These are phyloP conservation scores for Phymastichus coffea DNA, from an alignment of 1,140 invertebrate genomes.

Conservation along the genomic window DNA sequence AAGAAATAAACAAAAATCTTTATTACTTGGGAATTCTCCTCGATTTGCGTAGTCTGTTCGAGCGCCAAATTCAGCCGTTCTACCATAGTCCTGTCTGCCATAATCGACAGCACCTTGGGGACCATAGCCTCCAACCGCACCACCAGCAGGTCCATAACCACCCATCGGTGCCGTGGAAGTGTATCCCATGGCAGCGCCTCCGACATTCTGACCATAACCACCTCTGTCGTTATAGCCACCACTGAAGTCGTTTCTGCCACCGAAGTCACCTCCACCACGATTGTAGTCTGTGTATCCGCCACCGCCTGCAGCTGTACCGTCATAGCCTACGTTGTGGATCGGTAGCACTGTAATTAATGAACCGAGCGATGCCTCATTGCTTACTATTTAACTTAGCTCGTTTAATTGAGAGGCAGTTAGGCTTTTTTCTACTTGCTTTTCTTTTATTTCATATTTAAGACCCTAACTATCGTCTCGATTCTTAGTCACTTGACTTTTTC, in stretches of 20 bases:
- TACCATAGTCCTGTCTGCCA: conserved; percentile 49
- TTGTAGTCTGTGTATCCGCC: conserved; percentile 53
- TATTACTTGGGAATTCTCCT: conserved; percentile 32
- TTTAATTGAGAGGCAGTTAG: conserved; percentile 17
- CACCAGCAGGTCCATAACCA: conserved; percentile 48
- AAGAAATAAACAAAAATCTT: not conserved
- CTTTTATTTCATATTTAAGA: conserved; percentile 20
- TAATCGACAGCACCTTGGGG: conserved; percentile 50
- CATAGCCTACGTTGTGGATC: conserved; percentile 49
- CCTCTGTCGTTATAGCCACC: conserved; percentile 51
- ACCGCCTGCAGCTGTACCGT: conserved; percentile 48
- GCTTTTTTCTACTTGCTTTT: too few species aligned
- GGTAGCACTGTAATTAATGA: conserved; percentile 41
- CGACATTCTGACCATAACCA: conserved; percentile 49
- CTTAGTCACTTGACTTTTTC: too few species aligned
- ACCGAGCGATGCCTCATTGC: conserved; percentile 12
- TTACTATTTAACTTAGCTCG: conserved; percentile 22
- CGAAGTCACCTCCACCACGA: conserved; percentile 50
- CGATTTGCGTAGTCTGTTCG: conserved; percentile 49
- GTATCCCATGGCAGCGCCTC: conserved; percentile 51
- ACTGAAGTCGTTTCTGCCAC: conserved; percentile 46
- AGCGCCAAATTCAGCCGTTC: conserved; percentile 47
- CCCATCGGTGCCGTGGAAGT: conserved; percentile 50
- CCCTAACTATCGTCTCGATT: conserved; percentile 24
- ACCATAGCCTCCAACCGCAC: conserved; percentile 48